These are phyloP conservation scores for Gobiocypris rarus DNA, from an alignment of 2,113 vertebrate genomes.

Conservation along the genomic window DNA sequence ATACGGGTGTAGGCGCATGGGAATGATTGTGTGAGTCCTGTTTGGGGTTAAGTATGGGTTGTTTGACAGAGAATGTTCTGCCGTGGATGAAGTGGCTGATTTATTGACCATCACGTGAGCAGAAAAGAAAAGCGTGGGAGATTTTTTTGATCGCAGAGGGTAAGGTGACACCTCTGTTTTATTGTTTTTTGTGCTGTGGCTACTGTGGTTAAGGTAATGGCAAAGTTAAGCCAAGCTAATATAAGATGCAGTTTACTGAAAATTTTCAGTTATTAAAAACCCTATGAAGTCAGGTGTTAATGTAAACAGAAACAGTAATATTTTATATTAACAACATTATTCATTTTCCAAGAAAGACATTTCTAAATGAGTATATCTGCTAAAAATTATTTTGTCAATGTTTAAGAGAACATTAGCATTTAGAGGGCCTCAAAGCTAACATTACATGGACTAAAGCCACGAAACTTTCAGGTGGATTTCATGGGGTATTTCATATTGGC, in stretches of 20 bases:
- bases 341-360: neutral
- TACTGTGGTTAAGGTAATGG: neutral
- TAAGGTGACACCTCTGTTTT: constrained; percentile 10
- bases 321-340: neutral
- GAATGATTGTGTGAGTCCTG: constrained; percentile 69
- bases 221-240: neutral
- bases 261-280: neutral
- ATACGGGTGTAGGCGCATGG: constrained; percentile 63
- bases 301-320: neutral
- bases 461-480: neutral
- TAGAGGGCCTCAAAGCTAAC: neutral
- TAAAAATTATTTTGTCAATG: neutral
- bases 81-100: neutral
- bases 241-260: neutral
- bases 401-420: constrained; percentile 1
- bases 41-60: constrained; percentile 15
- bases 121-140: neutral
- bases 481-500: neutral
- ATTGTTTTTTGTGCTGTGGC: neutral
- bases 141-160: neutral
- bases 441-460: neutral
- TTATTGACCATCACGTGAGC: neutral
- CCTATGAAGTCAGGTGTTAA: neutral
- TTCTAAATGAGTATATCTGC: neutral
- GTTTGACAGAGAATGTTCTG: neutral